A percentile compares a stretch with the other conserved stretches of the same genome.
phyloP scores from a whole-genome alignment of 23 tunicate genomes.

The Diplosoma virens region DNA sequence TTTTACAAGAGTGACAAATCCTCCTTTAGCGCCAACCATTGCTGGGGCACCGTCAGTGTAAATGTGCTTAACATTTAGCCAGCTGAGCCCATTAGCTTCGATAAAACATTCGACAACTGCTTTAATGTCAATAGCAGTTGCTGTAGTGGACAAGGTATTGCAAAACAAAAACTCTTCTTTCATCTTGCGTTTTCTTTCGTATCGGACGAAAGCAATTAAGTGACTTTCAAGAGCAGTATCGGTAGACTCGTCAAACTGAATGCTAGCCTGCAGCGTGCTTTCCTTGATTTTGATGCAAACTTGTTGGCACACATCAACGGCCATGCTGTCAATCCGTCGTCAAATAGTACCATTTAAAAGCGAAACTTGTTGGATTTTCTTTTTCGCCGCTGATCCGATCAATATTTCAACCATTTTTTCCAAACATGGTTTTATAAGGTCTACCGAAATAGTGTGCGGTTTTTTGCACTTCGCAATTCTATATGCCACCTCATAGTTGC shows the following conservation, averaged over 20 bases:
- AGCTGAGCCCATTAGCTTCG: constrained; percentile 13
- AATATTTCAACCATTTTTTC: constrained; percentile 25
- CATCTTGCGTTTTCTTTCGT: constrained; percentile 18
- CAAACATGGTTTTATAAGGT: constrained; percentile 19
- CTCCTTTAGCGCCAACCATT: constrained; percentile 23
- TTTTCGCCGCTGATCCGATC: constrained; percentile 37
- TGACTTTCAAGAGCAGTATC: constrained; percentile 31
- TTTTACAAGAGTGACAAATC: constrained; percentile 30
- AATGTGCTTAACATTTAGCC: constrained; percentile 33
- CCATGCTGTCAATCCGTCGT: constrained; percentile 40
- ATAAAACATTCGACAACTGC: constrained; percentile 26
- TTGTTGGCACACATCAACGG: constrained; percentile 31
- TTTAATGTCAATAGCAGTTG: constrained; percentile 36
- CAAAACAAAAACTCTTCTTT: constrained; percentile 32
- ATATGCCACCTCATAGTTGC: constrained; percentile 43
- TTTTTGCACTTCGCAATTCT: constrained; percentile 22
- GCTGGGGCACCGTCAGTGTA: constrained; percentile 34
- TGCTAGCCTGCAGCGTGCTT: constrained; percentile 38
- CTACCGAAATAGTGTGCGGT: constrained; percentile 31
- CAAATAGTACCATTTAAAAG: constrained; percentile 17
- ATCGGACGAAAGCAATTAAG: constrained; percentile 37
- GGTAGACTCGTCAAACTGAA: constrained; percentile 31
- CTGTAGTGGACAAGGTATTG: constrained; percentile 17
- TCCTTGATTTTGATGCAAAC: constrained; percentile 30
- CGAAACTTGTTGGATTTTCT: constrained; percentile 35